phyloP scores from a whole-genome alignment of 1,140 invertebrate genomes.

The Berghia stephanieae region DNA sequence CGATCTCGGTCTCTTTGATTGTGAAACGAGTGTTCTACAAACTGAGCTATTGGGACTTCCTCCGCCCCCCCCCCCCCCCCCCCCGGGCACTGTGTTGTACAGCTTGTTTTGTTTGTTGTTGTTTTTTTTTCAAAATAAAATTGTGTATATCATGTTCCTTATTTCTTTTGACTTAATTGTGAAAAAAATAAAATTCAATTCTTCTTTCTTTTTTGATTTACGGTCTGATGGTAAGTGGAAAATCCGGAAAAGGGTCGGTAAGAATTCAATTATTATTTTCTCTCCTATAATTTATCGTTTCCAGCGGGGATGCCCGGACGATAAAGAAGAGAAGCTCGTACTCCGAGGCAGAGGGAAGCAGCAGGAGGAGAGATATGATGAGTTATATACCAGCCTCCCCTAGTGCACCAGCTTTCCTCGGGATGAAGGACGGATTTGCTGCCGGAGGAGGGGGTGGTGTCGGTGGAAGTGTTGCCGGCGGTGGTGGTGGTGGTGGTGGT shows the following conservation, averaged over 20 bases:
- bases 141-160: not conserved
- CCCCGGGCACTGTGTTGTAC: no score
- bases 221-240: not conserved
- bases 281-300: not conserved
- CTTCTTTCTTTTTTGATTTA: not conserved
- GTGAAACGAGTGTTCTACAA: no score
- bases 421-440: constrained; percentile 33
- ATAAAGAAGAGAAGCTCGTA: constrained; percentile 29
- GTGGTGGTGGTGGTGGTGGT: no score
- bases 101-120: no score
- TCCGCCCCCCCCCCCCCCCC: no score
- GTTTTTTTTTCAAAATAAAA: not conserved
- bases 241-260: not conserved
- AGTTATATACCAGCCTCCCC: constrained; percentile 35
- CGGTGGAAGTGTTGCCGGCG: no score
- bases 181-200: not conserved
- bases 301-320: constrained; percentile 39
- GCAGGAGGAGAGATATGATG: constrained; percentile 37
- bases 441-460: no score
- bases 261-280: not conserved
- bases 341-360: constrained; percentile 9
- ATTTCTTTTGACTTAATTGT: no score
- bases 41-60: no score
- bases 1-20: no score
- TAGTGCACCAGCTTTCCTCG: constrained; percentile 39